A percentile compares a stretch with the other conserved stretches of the same genome.
phyloP scores from a whole-genome alignment of 2,888 invertebrate genomes.

The Monochamus alternatus region DNA sequence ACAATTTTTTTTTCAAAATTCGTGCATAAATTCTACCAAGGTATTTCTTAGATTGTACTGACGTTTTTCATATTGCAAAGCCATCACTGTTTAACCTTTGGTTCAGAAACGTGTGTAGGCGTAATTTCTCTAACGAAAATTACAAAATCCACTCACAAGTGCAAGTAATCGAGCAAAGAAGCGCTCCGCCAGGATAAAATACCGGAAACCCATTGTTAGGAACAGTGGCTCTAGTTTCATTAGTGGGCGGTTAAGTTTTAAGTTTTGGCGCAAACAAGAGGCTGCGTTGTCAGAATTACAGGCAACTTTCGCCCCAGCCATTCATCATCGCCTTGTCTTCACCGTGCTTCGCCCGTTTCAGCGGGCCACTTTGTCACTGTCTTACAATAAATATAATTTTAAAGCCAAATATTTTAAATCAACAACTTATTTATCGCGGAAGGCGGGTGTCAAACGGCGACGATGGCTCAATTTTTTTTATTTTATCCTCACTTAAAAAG shows the following conservation, averaged over 20 bases:
- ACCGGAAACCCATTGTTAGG: constrained; percentile 29
- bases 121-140: not conserved
- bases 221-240: constrained; percentile 36
- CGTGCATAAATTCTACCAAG: no score
- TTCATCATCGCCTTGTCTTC: constrained; percentile 41
- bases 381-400: constrained; percentile 30
- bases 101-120: no score
- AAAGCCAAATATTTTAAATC: constrained; percentile 28
- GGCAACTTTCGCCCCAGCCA: constrained; percentile 39
- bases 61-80: no score
- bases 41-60: no score
- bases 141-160: constrained; percentile 26
- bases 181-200: constrained; percentile 15
- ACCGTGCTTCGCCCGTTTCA: constrained; percentile 19
- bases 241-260: constrained; percentile 37
- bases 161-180: constrained; percentile 26
- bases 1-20: no score
- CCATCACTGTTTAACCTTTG: no score
- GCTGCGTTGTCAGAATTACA: constrained; percentile 39
- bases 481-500: not conserved
- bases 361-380: constrained; percentile 25
- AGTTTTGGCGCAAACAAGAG: constrained; percentile 39
- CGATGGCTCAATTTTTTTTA: constrained; percentile 12
- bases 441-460: not conserved
- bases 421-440: constrained; percentile 17